These are phyloP conservation scores for Acyrthosiphon pisum DNA, from an alignment of 1,140 invertebrate species.

Conservation along the genomic window DNA sequence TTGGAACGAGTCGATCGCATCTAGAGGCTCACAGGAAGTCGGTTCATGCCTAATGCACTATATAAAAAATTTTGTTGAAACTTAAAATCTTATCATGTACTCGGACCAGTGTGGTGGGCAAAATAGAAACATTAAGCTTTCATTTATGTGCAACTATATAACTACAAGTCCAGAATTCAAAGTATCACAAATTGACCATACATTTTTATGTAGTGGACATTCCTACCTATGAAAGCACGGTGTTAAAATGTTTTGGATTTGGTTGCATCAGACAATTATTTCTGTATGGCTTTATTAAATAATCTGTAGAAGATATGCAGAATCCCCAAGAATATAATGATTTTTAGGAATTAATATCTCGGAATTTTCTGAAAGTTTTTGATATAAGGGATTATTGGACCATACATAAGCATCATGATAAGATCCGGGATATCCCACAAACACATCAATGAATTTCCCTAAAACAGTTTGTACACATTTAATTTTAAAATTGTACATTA, in stretches of 20 bases:
- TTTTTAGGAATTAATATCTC: not conserved
- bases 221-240: too few species aligned
- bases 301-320: not conserved
- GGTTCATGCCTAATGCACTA: not conserved
- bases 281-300: constrained; percentile 5
- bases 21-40: not conserved
- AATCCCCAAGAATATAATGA: not conserved
- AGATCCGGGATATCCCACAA: constrained; percentile 17
- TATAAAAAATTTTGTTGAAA: not conserved
- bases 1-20: not conserved
- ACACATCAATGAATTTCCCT: constrained; percentile 29
- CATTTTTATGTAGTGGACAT: too few species aligned
- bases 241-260: too few species aligned
- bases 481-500: not conserved
- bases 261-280: too few species aligned
- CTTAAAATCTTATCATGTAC: not conserved
- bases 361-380: not conserved
- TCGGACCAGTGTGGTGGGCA: too few species aligned
- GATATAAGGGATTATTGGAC: not conserved
- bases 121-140: too few species aligned
- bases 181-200: too few species aligned
- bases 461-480: not conserved
- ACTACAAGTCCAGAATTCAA: too few species aligned
- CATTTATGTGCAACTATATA: too few species aligned
- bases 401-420: constrained; percentile 20